Evolutionary conservation across 2,888 invertebrate species (phyloP).

Genomic region (Caenorhabditis zanzibari): DNA sequence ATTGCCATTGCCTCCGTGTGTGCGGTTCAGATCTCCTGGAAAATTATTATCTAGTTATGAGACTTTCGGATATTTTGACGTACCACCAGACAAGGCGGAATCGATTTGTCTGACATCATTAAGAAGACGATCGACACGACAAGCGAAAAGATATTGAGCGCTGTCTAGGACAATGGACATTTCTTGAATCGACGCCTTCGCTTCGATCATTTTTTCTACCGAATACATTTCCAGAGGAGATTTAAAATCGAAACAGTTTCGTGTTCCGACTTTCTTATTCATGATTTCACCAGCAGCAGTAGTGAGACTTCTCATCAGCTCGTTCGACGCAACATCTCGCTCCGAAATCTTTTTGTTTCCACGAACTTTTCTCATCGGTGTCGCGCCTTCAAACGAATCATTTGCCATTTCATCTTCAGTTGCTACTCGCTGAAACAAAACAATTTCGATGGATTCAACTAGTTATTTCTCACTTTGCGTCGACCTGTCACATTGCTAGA

Average conservation of each 20-base stretch:
- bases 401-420: conserved; percentile 1
- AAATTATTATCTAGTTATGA: neutral
- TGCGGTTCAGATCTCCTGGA: conserved; percentile 22
- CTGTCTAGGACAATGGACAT: conserved; percentile 57
- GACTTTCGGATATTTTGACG: neutral
- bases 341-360: conserved; percentile 17
- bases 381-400: neutral
- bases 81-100: conserved; percentile 36
- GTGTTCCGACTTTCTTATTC: conserved; percentile 24
- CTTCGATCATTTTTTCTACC: conserved; percentile 44
- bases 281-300: conserved; percentile 19
- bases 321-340: neutral
- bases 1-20: neutral
- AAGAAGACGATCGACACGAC: conserved; percentile 55
- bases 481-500: conserved; percentile 53
- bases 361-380: conserved; percentile 38
- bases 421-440: neutral
- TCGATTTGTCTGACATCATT: conserved; percentile 35
- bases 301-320: conserved; percentile 7
- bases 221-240: conserved; percentile 46
- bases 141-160: conserved; percentile 35
- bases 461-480: conserved; percentile 19
- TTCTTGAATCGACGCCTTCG: conserved; percentile 47
- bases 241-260: conserved; percentile 54
- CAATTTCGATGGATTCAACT: too few species aligned